A percentile compares a stretch with the other conserved stretches of the same genome.
Evolutionary conservation across 2,113 vertebrate species (phyloP).

Genomic region (Pelobates fuscus): DNA sequence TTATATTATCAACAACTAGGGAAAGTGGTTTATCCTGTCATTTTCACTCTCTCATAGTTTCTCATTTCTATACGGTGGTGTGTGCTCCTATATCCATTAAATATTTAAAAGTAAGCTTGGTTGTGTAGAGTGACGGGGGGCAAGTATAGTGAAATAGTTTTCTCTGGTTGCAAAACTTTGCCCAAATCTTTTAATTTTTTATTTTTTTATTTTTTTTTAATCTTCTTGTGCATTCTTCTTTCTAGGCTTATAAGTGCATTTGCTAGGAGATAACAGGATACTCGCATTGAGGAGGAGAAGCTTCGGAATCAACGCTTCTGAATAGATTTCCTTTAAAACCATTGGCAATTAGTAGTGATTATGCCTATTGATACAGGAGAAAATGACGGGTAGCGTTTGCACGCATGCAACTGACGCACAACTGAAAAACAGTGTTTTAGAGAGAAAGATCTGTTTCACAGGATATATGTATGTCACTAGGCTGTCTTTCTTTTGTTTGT

Average conservation of each 20-base stretch:
- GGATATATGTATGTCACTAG: not conserved
- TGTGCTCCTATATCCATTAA: too few species aligned
- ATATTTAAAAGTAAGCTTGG: too few species aligned
- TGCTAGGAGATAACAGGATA: not conserved
- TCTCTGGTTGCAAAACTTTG: too few species aligned
- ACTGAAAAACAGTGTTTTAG: not conserved
- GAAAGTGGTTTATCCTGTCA: too few species aligned
- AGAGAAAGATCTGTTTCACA: not conserved
- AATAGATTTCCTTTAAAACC: not conserved
- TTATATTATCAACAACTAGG: too few species aligned
- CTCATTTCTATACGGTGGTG: too few species aligned
- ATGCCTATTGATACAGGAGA: not conserved
- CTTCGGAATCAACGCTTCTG: not conserved
- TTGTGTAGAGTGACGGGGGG: too few species aligned
- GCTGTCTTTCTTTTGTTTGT: not conserved
- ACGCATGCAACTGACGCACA: not conserved
- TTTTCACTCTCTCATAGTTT: too few species aligned
- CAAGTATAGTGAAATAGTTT: too few species aligned
- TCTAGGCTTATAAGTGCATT: conserved; percentile 14
- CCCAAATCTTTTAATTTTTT: too few species aligned
- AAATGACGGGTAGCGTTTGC: not conserved
- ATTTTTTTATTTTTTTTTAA: not conserved
- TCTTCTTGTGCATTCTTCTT: not conserved
- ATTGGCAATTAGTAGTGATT: not conserved
- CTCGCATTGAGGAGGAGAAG: not conserved